Evolutionary conservation across 2,113 vertebrate species (phyloP), one percentile per base, ranked within the genome.

Genomic region (Leptosomus discolor): DNA sequence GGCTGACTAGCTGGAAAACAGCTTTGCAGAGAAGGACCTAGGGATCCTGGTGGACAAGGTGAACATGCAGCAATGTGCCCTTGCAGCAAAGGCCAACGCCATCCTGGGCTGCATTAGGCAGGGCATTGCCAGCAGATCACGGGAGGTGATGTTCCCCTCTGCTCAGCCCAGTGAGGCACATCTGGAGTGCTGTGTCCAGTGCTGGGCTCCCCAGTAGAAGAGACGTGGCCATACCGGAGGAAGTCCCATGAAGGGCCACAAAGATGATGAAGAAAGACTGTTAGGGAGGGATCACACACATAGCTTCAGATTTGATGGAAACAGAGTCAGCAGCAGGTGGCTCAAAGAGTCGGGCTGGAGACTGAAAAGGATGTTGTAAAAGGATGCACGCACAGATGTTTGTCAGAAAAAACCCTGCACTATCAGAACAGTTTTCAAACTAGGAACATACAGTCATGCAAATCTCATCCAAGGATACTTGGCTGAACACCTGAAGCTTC

Each of bases 211-310:
- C 14, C 41, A 39, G 17, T 0, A 56, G 36, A 50, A 88, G 46
- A 27, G 18, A 36, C 19, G 29, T 0, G 0, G 34, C 23, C 0
- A 0, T 18, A 32, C 18, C 5, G 18, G 24, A 70, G 29, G 34
- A 5, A 36, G 11, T 30, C 27, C 37, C 0, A 0, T 15, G 51
- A 24, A 71, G 46, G 12, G 21, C 5, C 51, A 48, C 81, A 41
- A 13, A 84, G 57, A 23, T n/a, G 37, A 43, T 19, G 51, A 34
- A 54, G 29, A 12, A 73, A 70, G 13, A 5, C 27, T 57, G 0
- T 45, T 7, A 43, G 26, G 46, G 21, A 70, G 74, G 71, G 70
- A 63, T 54, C 12, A 21, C 39, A 43, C 15, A 34, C 8, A 6
- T 9, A 51, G 70, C 34, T 70, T 65, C 51, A 77, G 34, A 39